A percentile compares a stretch with the other conserved stretches of the same genome.
Evolutionary conservation across 2,797 vertebrate genomes (phyloP).

Genomic region (Cygnus olor): DNA sequence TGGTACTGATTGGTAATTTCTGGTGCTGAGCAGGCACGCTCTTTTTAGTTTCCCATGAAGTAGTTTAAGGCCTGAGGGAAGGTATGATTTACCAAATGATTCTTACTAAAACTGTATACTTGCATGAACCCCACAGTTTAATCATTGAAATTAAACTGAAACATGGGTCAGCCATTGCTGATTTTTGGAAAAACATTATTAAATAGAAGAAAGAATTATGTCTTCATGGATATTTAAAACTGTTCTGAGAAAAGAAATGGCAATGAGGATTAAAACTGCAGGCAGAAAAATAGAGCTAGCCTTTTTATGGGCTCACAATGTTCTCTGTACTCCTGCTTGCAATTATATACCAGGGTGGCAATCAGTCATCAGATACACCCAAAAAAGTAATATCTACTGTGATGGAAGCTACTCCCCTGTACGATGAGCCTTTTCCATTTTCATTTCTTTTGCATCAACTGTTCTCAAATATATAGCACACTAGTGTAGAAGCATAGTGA

Average conservation of each 20-base stretch:
- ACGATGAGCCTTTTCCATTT: not conserved
- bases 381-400: not conserved
- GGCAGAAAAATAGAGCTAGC: not conserved
- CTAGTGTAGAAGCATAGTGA: not conserved
- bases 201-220: not conserved
- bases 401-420: not conserved
- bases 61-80: conserved; percentile 55
- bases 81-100: conserved; percentile 34
- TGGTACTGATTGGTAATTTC: not conserved
- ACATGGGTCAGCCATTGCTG: conserved; percentile 16
- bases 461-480: not conserved
- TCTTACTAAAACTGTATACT: conserved; percentile 32
- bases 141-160: conserved; percentile 51
- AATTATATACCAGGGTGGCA: conserved; percentile 21
- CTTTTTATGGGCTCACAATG: conserved; percentile 30
- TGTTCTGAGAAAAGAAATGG: conserved; percentile 5
- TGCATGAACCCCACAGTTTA: conserved; percentile 56
- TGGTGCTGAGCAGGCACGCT: not conserved
- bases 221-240: conserved; percentile 9
- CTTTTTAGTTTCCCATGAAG: conserved; percentile 15
- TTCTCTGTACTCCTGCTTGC: conserved; percentile 9
- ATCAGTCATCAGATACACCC: conserved; percentile 31
- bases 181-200: conserved; percentile 19
- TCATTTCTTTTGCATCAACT: not conserved
- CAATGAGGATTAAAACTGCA: conserved; percentile 33